These are phyloP conservation scores for Drosophila pandora DNA, from an alignment of 1,140 invertebrate species.

Conservation along the genomic window DNA sequence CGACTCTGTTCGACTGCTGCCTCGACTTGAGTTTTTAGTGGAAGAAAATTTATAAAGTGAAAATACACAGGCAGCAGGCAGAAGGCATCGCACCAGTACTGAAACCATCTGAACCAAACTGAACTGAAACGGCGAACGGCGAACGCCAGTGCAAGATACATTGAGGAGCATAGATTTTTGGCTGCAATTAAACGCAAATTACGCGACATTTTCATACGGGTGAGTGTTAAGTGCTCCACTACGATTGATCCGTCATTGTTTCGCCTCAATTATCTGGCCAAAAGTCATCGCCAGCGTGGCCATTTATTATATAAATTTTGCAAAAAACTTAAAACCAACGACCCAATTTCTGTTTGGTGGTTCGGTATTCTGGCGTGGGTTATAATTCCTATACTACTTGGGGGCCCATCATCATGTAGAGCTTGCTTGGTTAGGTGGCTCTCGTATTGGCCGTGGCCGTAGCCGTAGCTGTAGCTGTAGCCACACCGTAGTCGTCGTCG, in stretches of 20 bases:
- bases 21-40: conserved; percentile 72
- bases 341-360: conserved; percentile 55
- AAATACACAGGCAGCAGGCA: conserved; percentile 35
- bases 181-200: conserved; percentile 74
- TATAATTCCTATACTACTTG: conserved; percentile 15
- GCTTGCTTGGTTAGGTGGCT: conserved; percentile 28
- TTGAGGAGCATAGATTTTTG: conserved; percentile 26
- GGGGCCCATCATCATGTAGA: conserved; percentile 26
- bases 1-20: neutral
- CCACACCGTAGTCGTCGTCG: conserved; percentile 85
- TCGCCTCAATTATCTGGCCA: conserved; percentile 56
- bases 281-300: conserved; percentile 51
- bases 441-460: neutral
- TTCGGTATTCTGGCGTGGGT: conserved; percentile 16
- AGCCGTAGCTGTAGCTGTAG: conserved; percentile 16
- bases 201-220: conserved; percentile 73
- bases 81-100: conserved; percentile 9
- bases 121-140: conserved; percentile 8
- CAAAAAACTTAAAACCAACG: conserved; percentile 66
- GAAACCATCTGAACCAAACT: conserved; percentile 18
- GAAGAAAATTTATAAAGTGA: conserved; percentile 82
- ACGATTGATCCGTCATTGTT: conserved; percentile 67
- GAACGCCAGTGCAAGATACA: conserved; percentile 39
- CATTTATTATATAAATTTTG: conserved; percentile 80
- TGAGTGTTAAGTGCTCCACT: conserved; percentile 78